Conservation (phyloP, 2,888 invertebrate genomes). For the Eledona agricola region DNA sequence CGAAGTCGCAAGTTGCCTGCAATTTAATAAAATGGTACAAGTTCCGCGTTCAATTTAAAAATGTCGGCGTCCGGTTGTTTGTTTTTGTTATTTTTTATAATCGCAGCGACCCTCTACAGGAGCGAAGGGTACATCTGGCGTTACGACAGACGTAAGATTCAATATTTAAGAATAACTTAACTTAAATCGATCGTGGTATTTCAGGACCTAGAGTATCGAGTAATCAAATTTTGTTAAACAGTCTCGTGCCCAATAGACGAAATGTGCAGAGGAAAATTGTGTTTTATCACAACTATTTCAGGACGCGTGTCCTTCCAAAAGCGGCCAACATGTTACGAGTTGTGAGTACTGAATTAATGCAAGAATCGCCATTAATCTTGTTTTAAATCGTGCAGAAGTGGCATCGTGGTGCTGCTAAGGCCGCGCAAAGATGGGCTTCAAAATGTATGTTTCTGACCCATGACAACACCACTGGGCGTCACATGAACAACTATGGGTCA, state of each 20-base stretch:
- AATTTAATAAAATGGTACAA: constrained; percentile 2
- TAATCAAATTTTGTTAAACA: constrained; percentile 66
- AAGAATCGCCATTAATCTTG: too few species aligned
- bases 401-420: constrained; percentile 74
- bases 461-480: constrained; percentile 73
- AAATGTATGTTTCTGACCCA: constrained; percentile 75
- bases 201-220: constrained; percentile 69
- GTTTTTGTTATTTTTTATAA: constrained; percentile 3
- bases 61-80: constrained; percentile 14
- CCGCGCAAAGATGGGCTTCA: constrained; percentile 80
- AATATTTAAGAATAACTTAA: constrained; percentile 4
- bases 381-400: constrained; percentile 74
- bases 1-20: constrained; percentile 6
- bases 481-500: constrained; percentile 72
- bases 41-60: too few species aligned
- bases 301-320: constrained; percentile 75
- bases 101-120: constrained; percentile 22
- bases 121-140: constrained; percentile 40
- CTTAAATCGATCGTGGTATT: constrained; percentile 25
- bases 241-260: constrained; percentile 67
- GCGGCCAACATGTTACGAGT: constrained; percentile 84
- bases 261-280: constrained; percentile 77
- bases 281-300: constrained; percentile 79
- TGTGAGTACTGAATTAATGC: constrained; percentile 66
- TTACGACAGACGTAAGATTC: constrained; percentile 45